phyloP scores from a whole-genome alignment of 2,113 vertebrate species.

The Plecturocebus donacophilus region DNA sequence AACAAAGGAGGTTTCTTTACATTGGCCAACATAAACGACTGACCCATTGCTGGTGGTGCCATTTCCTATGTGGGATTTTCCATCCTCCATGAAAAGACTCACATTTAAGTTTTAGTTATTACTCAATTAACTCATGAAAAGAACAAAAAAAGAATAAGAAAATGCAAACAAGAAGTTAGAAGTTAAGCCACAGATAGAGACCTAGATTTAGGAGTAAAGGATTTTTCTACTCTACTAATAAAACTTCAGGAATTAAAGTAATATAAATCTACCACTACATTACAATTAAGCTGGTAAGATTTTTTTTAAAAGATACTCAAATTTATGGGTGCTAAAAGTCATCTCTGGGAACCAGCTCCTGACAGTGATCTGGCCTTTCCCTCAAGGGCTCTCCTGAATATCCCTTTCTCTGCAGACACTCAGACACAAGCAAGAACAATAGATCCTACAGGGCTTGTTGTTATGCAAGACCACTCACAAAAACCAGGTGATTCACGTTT shows the following conservation, averaged over 20 bases:
- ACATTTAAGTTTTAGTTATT: conserved; percentile 42
- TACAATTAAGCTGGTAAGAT: conserved; percentile 3
- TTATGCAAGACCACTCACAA: background rate
- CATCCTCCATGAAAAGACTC: background rate
- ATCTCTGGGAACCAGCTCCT: background rate
- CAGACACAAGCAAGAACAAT: background rate
- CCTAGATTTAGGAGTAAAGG: background rate
- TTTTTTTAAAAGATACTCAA: background rate
- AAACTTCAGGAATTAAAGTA: conserved; percentile 34
- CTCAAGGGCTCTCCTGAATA: background rate
- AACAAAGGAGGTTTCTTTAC: conserved; percentile 53
- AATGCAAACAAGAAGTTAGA: background rate
- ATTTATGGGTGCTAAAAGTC: background rate
- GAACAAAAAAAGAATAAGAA: background rate
- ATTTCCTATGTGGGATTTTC: conserved; percentile 52
- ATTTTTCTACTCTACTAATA: background rate
- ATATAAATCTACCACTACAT: background rate
- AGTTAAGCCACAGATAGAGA: background rate
- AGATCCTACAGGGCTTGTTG: background rate
- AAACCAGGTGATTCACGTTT: conserved; percentile 34
- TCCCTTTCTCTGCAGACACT: background rate
- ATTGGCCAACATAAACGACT: conserved; percentile 3
- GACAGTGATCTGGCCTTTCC: background rate
- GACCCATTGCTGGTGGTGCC: background rate
- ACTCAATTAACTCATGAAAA: conserved; percentile 34